These are phyloP conservation scores for Ictidomys tridecemlineatus DNA, from an alignment of 2,113 vertebrate species.

Conservation along the genomic window DNA sequence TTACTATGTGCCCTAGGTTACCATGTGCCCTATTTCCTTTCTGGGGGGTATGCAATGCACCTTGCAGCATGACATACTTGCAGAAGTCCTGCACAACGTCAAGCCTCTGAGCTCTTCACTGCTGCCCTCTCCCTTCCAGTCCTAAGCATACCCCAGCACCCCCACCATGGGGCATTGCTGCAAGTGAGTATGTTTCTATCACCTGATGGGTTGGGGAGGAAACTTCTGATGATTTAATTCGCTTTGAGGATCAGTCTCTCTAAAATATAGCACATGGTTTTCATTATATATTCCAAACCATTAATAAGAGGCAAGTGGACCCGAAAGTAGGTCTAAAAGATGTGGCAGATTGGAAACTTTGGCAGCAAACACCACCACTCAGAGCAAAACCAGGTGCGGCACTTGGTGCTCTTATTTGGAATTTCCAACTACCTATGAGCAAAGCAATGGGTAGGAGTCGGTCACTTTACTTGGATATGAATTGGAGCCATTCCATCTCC, in stretches of 20 bases:
- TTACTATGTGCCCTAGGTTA: not conserved
- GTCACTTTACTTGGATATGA: not conserved
- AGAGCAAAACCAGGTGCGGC: not conserved
- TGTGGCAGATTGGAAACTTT: not conserved
- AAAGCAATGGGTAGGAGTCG: not conserved
- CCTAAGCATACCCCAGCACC: too few relatives aligned
- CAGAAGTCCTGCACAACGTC: not conserved
- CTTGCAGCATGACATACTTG: not conserved
- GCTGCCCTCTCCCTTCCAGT: not conserved
- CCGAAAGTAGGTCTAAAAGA: not conserved
- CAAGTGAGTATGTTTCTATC: not conserved
- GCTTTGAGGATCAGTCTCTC: not conserved
- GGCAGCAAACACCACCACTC: not conserved
- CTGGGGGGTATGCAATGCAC: not conserved
- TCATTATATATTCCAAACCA: slow-evolving; percentile 8
- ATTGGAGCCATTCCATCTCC: not conserved
- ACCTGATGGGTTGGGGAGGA: not conserved
- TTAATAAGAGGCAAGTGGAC: not conserved
- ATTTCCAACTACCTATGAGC: not conserved
- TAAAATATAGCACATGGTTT: not conserved
- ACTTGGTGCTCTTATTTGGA: not conserved
- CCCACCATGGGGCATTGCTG: accelerated
- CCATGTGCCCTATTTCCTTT: not conserved
- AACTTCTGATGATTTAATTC: not conserved
- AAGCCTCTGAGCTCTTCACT: too few relatives aligned